Conservation (phyloP, 23 tunicate species). For the Trididemnum clinides region DNA sequence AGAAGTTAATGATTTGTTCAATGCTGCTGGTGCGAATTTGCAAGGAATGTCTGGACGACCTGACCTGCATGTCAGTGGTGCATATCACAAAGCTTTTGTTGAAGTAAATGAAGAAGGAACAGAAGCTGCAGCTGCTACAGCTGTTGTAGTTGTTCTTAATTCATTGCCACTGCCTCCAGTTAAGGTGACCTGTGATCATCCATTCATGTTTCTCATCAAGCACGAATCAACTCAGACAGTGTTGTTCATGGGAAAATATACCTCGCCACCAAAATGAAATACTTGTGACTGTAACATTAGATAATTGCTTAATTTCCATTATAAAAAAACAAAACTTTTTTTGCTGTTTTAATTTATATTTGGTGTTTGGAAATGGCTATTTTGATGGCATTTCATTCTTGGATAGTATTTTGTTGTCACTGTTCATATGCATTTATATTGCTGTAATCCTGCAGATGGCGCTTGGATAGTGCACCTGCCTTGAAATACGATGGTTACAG, state of each 20-base stretch:
- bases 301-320: too few species aligned
- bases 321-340: too few species aligned
- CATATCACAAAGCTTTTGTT: conserved; percentile 75
- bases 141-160: conserved; percentile 18
- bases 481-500: too few species aligned
- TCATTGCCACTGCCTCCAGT: conserved; percentile 1
- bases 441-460: too few species aligned
- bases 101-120: conserved; percentile 94
- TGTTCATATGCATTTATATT: too few species aligned
- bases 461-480: too few species aligned
- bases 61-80: conserved; percentile 45
- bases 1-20: conserved; percentile 45
- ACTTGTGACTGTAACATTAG: background rate
- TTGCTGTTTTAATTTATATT: too few species aligned
- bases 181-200: conserved; percentile 70
- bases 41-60: conserved; percentile 28
- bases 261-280: background rate
- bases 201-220: conserved; percentile 69
- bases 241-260: conserved; percentile 65
- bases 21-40: conserved; percentile 35
- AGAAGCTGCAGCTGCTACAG: conserved; percentile 91
- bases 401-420: too few species aligned
- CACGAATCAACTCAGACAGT: conserved; percentile 63
- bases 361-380: too few species aligned
- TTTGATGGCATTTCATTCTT: too few species aligned